A percentile compares a stretch with the other conserved stretches of the same genome.
Conservation (phyloP, 1,140 invertebrate species). For the Dreissena rostriformis region DNA sequence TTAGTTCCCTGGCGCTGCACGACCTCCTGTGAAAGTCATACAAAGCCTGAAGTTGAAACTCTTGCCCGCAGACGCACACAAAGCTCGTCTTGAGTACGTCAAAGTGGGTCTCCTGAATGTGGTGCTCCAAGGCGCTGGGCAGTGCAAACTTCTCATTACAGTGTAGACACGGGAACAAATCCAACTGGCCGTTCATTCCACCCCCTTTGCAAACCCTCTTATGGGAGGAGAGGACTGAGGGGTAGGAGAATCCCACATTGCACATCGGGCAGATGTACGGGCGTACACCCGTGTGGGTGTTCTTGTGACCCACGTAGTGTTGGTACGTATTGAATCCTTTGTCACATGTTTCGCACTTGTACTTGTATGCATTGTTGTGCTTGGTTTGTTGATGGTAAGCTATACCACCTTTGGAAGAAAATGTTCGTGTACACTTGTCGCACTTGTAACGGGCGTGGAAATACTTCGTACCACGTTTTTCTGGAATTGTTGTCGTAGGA, state of each 20-base stretch:
- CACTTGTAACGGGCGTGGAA: constrained; percentile 41
- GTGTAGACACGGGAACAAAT: constrained; percentile 33
- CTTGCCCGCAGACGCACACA: constrained; percentile 30
- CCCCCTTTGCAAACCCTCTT: constrained; percentile 39
- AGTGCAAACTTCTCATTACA: constrained; percentile 42
- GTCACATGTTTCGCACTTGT: constrained; percentile 45
- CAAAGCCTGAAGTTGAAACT: constrained; percentile 24
- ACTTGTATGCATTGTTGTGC: constrained; percentile 51
- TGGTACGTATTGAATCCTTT: constrained; percentile 46
- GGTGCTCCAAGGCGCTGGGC: constrained; percentile 11
- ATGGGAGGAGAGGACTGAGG: constrained; percentile 43
- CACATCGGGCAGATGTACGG: constrained; percentile 45
- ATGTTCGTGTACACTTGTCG: constrained; percentile 42
- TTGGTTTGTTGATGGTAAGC: constrained; percentile 43
- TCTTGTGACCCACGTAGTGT: constrained; percentile 50
- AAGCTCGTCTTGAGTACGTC: constrained; percentile 1
- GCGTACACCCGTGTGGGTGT: constrained; percentile 44
- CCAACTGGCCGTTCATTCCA: constrained; percentile 2
- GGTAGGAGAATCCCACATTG: constrained; percentile 36
- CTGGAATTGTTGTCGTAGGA: too few species aligned
- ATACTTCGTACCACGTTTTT: background rate
- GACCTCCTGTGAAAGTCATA: constrained; percentile 24
- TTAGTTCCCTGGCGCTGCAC: constrained; percentile 16
- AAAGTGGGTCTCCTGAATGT: constrained; percentile 15
- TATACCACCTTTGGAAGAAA: constrained; percentile 48